Evolutionary conservation across 2,888 invertebrate genomes (phyloP).

Genomic region (Imbricaverruca yamaguchii): DNA sequence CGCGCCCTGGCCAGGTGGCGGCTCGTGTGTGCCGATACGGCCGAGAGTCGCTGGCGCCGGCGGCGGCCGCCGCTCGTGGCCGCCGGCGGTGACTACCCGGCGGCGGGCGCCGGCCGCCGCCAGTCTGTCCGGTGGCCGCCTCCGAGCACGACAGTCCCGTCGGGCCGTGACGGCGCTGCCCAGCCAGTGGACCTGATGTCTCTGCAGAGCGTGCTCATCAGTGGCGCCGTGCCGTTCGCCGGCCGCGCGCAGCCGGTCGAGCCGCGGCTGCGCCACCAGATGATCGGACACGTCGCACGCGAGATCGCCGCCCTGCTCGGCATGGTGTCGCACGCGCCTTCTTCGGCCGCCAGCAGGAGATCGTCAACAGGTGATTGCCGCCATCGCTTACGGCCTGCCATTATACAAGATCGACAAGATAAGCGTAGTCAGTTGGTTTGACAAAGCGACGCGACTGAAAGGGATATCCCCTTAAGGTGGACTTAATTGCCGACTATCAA

Average conservation of each 20-base stretch:
- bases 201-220: background rate
- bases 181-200: background rate
- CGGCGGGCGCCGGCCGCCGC: background rate
- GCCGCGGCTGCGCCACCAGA: background rate
- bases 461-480: too few species aligned
- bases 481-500: too few species aligned
- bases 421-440: too few species aligned
- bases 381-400: background rate
- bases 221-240: background rate
- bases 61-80: background rate
- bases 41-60: conserved; percentile 4
- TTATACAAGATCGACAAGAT: too few species aligned
- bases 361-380: background rate
- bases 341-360: background rate
- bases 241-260: background rate
- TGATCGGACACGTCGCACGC: background rate
- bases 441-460: too few species aligned
- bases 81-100: background rate
- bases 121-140: background rate
- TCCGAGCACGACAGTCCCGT: background rate
- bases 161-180: background rate
- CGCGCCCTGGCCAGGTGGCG: background rate
- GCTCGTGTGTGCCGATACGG: conserved; percentile 12
- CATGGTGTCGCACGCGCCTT: background rate
- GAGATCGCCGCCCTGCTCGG: conserved; percentile 3